Conservation (phyloP, 2,797 vertebrate genomes). For the Muscicapa comitata region DNA sequence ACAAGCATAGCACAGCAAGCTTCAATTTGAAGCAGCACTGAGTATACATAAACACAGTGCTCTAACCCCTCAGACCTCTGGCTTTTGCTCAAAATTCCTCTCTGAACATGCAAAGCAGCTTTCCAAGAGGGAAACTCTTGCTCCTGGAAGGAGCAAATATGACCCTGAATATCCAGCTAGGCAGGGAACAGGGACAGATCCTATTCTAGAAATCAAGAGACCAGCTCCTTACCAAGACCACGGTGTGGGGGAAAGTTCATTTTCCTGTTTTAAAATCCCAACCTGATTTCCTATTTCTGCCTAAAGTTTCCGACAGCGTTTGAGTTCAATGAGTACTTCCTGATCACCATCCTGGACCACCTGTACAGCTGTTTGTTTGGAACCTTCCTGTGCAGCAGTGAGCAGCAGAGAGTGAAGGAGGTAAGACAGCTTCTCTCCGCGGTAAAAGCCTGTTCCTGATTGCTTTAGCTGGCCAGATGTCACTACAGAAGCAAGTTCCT, state of each 20-base stretch:
- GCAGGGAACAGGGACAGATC: neutral
- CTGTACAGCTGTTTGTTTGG: constrained; percentile 97
- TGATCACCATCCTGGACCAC: constrained; percentile 94
- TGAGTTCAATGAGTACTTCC: constrained; percentile 95
- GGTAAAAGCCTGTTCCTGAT: neutral
- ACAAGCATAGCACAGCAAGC: neutral
- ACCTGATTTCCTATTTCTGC: neutral
- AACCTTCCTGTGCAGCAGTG: constrained; percentile 94
- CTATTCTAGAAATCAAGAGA: neutral
- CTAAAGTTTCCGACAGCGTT: constrained; percentile 94
- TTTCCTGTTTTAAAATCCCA: neutral
- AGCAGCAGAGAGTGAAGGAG: constrained; percentile 91
- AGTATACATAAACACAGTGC: neutral
- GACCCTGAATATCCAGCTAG: neutral
- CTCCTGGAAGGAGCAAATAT: neutral
- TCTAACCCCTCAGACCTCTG: neutral
- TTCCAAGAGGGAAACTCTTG: neutral
- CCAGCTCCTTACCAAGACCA: neutral
- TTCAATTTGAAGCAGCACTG: neutral
- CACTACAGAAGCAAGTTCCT: neutral
- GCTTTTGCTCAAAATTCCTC: constrained; percentile 32
- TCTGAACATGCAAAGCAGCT: neutral
- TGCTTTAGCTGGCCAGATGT: neutral
- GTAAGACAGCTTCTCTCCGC: constrained; percentile 64
- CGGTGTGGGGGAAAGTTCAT: neutral